Percentiles rank a stretch among this genome's conserved stretches.
phyloP scores from a whole-genome alignment of 2,888 invertebrate genomes.

The Cyclophora albipunctata region DNA sequence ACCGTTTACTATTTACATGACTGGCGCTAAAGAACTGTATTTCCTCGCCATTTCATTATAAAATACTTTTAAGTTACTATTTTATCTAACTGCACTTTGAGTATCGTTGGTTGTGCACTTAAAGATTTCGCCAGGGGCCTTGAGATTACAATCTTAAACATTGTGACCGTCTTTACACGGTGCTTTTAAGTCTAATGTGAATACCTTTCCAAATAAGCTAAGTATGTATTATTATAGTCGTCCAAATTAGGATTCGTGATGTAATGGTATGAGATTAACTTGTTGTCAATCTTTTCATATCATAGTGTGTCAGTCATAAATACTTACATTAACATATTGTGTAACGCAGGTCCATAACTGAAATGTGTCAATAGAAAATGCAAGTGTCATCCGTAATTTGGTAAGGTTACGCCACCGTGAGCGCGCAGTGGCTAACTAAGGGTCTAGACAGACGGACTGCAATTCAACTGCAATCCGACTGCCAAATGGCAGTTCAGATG shows the following conservation, averaged over 20 bases:
- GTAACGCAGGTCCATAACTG: conserved; percentile 32
- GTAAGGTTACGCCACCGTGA: conserved; percentile 47
- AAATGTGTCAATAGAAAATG: conserved; percentile 52
- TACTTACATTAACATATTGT: conserved; percentile 13
- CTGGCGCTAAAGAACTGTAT: conserved; percentile 15
- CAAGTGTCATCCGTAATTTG: conserved; percentile 52
- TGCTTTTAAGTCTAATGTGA: too few species aligned
- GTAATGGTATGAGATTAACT: too few species aligned
- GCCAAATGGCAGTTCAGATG: too few species aligned
- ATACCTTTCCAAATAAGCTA: too few species aligned
- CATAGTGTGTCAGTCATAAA: too few species aligned
- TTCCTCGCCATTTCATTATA: conserved; percentile 18
- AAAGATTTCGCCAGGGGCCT: not conserved
- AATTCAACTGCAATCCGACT: too few species aligned
- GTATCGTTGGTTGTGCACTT: not conserved
- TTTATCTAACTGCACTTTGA: not conserved
- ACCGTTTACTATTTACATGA: conserved; percentile 18
- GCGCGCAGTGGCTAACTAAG: conserved; percentile 34
- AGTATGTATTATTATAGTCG: too few species aligned
- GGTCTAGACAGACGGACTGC: too few species aligned
- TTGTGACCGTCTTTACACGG: not conserved
- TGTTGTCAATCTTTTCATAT: too few species aligned
- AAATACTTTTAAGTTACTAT: conserved; percentile 5
- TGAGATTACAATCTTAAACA: not conserved
- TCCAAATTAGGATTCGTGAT: too few species aligned